Evolutionary conservation across 2,113 vertebrate genomes (phyloP).

Genomic region (Sigmodon hispidus): DNA sequence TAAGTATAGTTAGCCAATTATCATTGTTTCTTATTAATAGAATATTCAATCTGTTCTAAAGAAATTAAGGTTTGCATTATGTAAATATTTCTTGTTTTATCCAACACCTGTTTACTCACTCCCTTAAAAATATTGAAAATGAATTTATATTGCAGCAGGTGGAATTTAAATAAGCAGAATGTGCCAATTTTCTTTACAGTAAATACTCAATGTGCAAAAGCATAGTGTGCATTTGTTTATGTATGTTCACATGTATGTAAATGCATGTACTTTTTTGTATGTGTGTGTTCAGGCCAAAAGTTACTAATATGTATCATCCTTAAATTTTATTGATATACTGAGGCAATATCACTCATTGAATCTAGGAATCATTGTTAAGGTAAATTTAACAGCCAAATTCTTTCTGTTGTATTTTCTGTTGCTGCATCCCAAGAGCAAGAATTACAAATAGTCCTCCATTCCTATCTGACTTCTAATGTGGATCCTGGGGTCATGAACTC

Average conservation of each 20-base stretch:
- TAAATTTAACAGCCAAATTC: not conserved
- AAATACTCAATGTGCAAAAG: not conserved
- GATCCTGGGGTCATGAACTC: not conserved
- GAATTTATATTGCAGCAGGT: not conserved
- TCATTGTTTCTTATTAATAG: not conserved
- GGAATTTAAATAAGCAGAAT: conserved; percentile 11
- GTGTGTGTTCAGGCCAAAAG: not conserved
- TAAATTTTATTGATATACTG: not conserved
- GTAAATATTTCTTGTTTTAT: conserved; percentile 19
- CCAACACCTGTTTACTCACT: not conserved
- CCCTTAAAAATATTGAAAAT: not conserved
- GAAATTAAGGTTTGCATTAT: not conserved
- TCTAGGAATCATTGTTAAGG: not conserved
- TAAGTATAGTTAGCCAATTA: not conserved
- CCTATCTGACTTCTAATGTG: not conserved
- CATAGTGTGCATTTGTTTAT: not conserved
- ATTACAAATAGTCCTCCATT: not conserved
- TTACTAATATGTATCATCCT: not conserved
- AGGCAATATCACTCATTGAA: not conserved
- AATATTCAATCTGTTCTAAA: not conserved
- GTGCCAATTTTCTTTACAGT: not conserved
- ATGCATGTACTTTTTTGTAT: not conserved
- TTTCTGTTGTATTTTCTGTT: no score
- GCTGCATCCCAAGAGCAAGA: not conserved
- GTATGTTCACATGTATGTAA: not conserved